Evolutionary conservation across 1,140 invertebrate genomes (phyloP), one percentile per base, ranked within the genome.

Genomic region (Telenomus remus): DNA sequence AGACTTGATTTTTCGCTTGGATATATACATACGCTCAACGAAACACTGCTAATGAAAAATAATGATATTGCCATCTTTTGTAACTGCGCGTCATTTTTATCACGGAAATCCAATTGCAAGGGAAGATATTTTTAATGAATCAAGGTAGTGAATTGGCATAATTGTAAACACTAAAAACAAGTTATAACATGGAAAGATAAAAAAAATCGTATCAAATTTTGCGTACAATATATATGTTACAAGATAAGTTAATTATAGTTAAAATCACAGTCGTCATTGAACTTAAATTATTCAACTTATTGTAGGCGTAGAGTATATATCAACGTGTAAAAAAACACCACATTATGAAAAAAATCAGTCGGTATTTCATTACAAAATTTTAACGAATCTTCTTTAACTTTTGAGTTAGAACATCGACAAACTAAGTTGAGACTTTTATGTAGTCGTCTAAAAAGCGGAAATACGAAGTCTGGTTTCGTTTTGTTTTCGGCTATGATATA

Each of bases 251-350:
- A 76, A 76, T 71, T 75, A 70, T 76, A 70, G 19, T 70, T 71
- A 71, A 66, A 70, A 76, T 76, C 73, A 76, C 72, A 75, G 72
- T 75, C 61, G 71, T 75, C 47, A 56, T 75, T 75, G 39, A 75
- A 75, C 64, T 75, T 75, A 69, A 66, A 65, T 76, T 69, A 76
- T 47, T n/a, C 60, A 76, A 76, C 73, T 70, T 76, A 76, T 69
- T 64, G 46, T 76, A 76, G 65, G 60, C 73, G 65, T 76, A 60
- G 72, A 12, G 11, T 44, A 13, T 55, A 65, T 64, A 60, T 54
- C 35, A 70, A 64, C 19, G 19, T 70, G 56, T 76, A 66, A 61
- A 71, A 76, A 76, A 76, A 76, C 61, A 61, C 55, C 60, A 71
- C 50, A 57, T 76, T 35, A 48, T 68, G 57, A 72, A 72, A 77